Base-by-base conservation (phyloP, 2,888 invertebrate species). In the Tetrapedia diversipes region DNA sequence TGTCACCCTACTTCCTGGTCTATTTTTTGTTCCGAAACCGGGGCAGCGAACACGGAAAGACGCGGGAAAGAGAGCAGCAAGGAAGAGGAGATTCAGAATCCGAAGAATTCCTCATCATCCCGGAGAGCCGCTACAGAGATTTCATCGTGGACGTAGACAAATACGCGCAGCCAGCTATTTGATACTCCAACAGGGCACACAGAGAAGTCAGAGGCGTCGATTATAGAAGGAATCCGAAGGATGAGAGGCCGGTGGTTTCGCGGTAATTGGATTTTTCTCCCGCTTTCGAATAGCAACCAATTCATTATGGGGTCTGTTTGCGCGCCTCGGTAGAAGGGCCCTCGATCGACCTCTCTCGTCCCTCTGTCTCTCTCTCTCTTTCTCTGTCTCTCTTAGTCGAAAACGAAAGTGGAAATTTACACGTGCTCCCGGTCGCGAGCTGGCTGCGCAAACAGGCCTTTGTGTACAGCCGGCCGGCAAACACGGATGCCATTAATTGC, bases 221-320 rank as follows among this genome's bases (percentile, higher is more conserved):
- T 72, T 56, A 54, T 45, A 34, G 53, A 60, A 37, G 45, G 39
- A 53, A 57, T 66, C 66, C 47, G 8, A 29, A 39, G 45, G 49
- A 19, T 22, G 51, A 56, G 34, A 60, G 51, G 10, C n/a, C 63
- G 43, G 10, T 45, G 34, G 39, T n/a, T 49, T 22, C 45, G 41
- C 39, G 60, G 37, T 70, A 77, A 76, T 76, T 76, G 75, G 51
- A 69, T 54, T 70, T 51, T 65, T 65, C 24, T 4, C 22, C 56
- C 41, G 59, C 47, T 65, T 43, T 61, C 65, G 53, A 71, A 73
- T 70, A 79, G 78, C 78, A 80, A 85, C 79, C 83, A 85, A 87
- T 88, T 88, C 85, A 87, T 87, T 87, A 87, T 60, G 24, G 82
- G 79, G 37, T 71, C 79, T 86, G 83, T 84, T 87, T 87, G 78